Percentiles rank a stretch among this genome's conserved stretches.
Evolutionary conservation across 2,888 invertebrate species (phyloP).

Genomic region (Calameuta idolon): DNA sequence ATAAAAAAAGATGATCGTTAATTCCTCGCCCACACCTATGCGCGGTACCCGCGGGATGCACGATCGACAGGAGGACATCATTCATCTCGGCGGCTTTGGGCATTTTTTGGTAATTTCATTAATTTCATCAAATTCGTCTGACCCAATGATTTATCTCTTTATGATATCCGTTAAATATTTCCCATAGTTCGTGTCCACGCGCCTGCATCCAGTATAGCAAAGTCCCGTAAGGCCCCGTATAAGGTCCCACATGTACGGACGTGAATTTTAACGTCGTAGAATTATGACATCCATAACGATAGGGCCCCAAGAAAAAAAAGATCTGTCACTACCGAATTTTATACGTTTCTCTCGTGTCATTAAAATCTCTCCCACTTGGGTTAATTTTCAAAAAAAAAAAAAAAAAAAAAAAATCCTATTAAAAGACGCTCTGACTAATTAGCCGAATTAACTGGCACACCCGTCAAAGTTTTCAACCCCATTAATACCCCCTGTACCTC

Average conservation of each 20-base stretch:
- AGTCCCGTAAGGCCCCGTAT: not conserved
- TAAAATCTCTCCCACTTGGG: not conserved
- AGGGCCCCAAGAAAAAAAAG: not conserved
- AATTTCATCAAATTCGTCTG: constrained; percentile 22
- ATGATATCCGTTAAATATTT: not conserved
- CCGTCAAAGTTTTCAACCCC: not conserved
- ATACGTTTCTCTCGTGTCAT: not conserved
- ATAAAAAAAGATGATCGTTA: constrained; percentile 14
- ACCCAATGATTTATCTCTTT: not conserved
- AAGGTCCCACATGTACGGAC: not conserved
- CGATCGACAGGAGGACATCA: constrained; percentile 3
- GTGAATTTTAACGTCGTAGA: not conserved
- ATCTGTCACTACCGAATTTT: not conserved
- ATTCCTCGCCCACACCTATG: constrained; percentile 18
- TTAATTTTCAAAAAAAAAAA: too few species aligned
- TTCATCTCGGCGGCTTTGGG: constrained; percentile 2
- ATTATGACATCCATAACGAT: not conserved
- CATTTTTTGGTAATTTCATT: constrained; percentile 19
- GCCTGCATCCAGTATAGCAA: not conserved
- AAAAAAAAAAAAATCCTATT: not conserved
- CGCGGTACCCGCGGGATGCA: constrained; percentile 1
- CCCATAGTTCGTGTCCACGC: not conserved
- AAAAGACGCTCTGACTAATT: not conserved
- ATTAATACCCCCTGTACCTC: not conserved
- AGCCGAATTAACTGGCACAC: not conserved